These are phyloP conservation scores for Elysia chlorotica DNA, from an alignment of 1,140 invertebrate species.

Conservation along the genomic window DNA sequence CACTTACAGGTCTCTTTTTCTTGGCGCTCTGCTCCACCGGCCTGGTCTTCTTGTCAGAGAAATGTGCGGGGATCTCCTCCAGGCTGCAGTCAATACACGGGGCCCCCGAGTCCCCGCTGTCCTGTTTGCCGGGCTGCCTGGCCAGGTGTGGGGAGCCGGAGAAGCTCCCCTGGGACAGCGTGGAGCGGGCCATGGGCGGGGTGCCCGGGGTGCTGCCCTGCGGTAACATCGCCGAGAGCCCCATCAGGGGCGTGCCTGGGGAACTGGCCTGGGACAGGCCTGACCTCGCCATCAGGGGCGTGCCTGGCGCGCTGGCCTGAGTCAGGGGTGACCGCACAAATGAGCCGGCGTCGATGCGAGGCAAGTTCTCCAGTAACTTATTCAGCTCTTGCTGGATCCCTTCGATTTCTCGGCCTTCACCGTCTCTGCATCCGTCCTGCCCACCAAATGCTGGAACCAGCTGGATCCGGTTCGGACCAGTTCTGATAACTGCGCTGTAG, in stretches of 20 bases:
- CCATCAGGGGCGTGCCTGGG: slow-evolving; percentile 25
- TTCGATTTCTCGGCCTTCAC: slow-evolving; percentile 23
- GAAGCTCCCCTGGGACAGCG: slow-evolving; percentile 31
- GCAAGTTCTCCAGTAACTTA: slow-evolving; percentile 48
- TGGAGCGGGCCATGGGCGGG: too few relatives aligned
- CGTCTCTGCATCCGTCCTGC: slow-evolving; percentile 32
- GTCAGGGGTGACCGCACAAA: slow-evolving; percentile 45
- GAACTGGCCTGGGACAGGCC: slow-evolving; percentile 31
- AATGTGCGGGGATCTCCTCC: slow-evolving; percentile 42
- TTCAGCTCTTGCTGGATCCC: slow-evolving; percentile 46
- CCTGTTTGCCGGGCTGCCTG: too few relatives aligned
- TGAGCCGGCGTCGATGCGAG: slow-evolving; percentile 47
- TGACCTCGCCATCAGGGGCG: slow-evolving; percentile 38
- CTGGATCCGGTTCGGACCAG: slow-evolving; percentile 56
- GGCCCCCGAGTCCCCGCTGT: slow-evolving; percentile 27
- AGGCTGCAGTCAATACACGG: slow-evolving; percentile 56
- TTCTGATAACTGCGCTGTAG: slow-evolving; percentile 54
- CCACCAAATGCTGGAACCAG: slow-evolving; percentile 50
- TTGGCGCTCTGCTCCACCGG: slow-evolving; percentile 23
- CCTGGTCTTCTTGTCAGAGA: slow-evolving; percentile 24
- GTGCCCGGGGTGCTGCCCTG: too few relatives aligned
- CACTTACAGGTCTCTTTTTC: slow-evolving; percentile 26
- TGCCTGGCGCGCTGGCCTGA: slow-evolving; percentile 21
- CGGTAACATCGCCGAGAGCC: too few relatives aligned
- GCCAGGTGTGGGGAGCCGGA: slow-evolving; percentile 24